Base-by-base conservation (phyloP, 2,113 vertebrate species). In the Chaetops frenatus region DNA sequence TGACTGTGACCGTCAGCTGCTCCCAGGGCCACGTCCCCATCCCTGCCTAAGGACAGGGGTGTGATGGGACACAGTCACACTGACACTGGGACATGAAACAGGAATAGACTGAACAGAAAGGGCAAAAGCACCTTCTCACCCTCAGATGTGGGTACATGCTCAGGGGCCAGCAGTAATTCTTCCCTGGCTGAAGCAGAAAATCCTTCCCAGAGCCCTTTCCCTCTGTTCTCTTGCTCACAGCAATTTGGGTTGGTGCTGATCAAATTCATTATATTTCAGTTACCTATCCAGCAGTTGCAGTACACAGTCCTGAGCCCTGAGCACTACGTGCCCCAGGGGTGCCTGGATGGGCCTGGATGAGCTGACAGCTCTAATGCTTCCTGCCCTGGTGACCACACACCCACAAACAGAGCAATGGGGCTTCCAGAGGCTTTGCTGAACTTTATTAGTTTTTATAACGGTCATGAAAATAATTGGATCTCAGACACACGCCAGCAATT, bases 391-490 rank as follows among this genome's bases (percentile, higher is more conserved):
- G 87, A 60, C 78, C 56, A 11, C 2, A 18, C 40, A 67, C 0
- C 1, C 36, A 56, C 51, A 70, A 40, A 74, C 38, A 72, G 38
- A 36, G 85, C 2, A 3, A 27, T 35, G 50, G n/a, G 89, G n/a
- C 48, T 94, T 67, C 54, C 27, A 48, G 69, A 84, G 64, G 70
- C 73, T 64, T 61, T 65, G 76, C 88, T 88, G 27, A 81, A 81
- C 53, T 95, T 96, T 93, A 95, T 96, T 96, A 82, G 84, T 57
- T 93, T 87, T 94, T 79, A 80, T 94, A 93, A 96, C 0, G 2
- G 53, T 76, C 48, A 7, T 51, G 79, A 93, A 95, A 91, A 95
- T 93, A 93, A 94, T 72, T 96, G 79, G 54, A 82, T 93, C 57
- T 72, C 62, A 65, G 90, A 56, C 56, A 74, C 3, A 0, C 1